Percentiles rank a stretch among this genome's conserved stretches.
These are phyloP conservation scores for Dromas ardeola DNA, from an alignment of 2,113 vertebrate genomes.

Conservation along the genomic window DNA sequence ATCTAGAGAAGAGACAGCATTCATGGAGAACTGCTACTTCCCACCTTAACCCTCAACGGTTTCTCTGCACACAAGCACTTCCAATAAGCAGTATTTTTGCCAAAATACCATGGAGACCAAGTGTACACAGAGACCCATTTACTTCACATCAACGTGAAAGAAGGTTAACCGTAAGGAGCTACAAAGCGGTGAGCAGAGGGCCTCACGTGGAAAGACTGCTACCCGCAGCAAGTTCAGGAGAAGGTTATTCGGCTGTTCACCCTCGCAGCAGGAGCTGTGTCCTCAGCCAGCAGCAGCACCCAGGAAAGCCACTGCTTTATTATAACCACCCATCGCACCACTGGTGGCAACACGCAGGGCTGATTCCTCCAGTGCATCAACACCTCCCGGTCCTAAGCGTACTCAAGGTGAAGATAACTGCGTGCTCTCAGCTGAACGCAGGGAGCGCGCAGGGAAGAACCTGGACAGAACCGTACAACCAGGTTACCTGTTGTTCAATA, in stretches of 20 bases:
- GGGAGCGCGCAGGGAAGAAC: background rate
- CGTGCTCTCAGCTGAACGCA: background rate
- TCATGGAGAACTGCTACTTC: background rate
- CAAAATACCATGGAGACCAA: background rate
- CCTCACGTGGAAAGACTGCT: background rate
- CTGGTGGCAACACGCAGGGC: rapidly evolving
- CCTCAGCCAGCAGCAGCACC: background rate
- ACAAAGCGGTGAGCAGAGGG: background rate
- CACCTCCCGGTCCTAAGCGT: background rate
- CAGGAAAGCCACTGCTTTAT: background rate
- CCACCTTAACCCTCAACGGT: background rate
- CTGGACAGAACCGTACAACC: background rate
- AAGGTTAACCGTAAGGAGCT: background rate
- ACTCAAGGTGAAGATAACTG: background rate
- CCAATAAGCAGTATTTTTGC: background rate
- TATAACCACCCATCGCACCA: background rate
- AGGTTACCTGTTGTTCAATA: constrained; percentile 93
- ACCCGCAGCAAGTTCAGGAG: too few species aligned
- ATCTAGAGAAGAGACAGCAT: background rate
- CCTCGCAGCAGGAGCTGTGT: background rate
- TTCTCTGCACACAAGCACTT: background rate
- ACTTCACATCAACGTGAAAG: background rate
- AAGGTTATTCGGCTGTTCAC: background rate
- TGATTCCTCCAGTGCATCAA: background rate
- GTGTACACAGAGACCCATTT: background rate